phyloP scores from a whole-genome alignment of 1,140 invertebrate genomes.

The Drosophila equinoxialis region DNA sequence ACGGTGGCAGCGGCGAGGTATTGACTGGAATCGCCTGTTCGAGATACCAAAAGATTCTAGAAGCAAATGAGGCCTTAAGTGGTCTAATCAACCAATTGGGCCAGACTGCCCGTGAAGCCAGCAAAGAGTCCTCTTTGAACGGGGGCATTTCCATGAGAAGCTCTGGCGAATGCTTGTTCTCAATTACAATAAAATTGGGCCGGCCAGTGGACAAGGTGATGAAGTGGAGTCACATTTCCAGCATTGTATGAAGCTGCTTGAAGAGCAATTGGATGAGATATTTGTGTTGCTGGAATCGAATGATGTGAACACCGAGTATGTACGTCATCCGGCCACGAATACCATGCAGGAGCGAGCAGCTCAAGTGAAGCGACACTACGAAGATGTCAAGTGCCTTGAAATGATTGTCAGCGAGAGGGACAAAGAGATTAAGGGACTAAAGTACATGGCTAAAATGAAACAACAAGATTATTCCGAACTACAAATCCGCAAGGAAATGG shows the following conservation, averaged over 20 bases:
- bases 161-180: slow-evolving; percentile 70
- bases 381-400: slow-evolving; percentile 93
- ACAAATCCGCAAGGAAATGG: slow-evolving; percentile 94
- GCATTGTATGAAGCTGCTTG: slow-evolving; percentile 84
- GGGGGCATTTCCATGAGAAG: slow-evolving; percentile 73
- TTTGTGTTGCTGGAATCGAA: slow-evolving; percentile 89
- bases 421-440: slow-evolving; percentile 93
- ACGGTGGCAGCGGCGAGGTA: slow-evolving; percentile 84
- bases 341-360: slow-evolving; percentile 91
- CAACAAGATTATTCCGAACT: slow-evolving; percentile 97
- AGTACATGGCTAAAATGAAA: slow-evolving; percentile 92
- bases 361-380: slow-evolving; percentile 92
- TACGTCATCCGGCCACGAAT: slow-evolving; percentile 84
- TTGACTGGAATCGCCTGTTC: slow-evolving; percentile 85
- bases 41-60: slow-evolving; percentile 85
- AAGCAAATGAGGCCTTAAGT: slow-evolving; percentile 85
- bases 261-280: slow-evolving; percentile 86
- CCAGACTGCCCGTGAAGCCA: slow-evolving; percentile 85
- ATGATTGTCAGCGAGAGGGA: slow-evolving; percentile 93
- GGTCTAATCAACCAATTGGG: slow-evolving; percentile 86
- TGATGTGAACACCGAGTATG: slow-evolving; percentile 85
- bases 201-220: slow-evolving; percentile 89
- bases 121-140: slow-evolving; percentile 54
- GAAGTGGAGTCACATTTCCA: slow-evolving; percentile 89
- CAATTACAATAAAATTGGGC: slow-evolving; percentile 65